These are phyloP conservation scores for Ammodytes marinus DNA, from an alignment of 2,113 vertebrate genomes.

Conservation along the genomic window DNA sequence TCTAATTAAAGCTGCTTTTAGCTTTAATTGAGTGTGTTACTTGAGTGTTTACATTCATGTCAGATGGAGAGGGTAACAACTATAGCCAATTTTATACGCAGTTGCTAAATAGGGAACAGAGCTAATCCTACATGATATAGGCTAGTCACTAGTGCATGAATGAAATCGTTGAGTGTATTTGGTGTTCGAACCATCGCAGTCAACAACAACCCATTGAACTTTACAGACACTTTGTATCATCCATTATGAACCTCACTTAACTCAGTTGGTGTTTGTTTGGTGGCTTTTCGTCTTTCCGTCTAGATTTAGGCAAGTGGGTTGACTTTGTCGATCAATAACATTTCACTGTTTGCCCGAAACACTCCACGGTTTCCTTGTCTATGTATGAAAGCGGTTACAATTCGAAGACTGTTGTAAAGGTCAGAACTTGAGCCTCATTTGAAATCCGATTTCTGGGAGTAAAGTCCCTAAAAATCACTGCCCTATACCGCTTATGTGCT, in stretches of 20 bases:
- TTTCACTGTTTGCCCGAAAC: not conserved
- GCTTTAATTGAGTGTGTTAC: slow-evolving; percentile 9
- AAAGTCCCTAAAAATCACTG: slow-evolving; percentile 37
- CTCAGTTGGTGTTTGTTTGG: not conserved
- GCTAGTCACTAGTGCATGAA: not conserved
- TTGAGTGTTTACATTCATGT: slow-evolving; percentile 21
- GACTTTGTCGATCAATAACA: not conserved
- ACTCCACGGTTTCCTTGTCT: not conserved
- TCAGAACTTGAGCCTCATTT: slow-evolving; percentile 37
- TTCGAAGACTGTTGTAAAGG: slow-evolving; percentile 8
- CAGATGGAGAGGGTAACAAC: not conserved
- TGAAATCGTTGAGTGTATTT: not conserved
- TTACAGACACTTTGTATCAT: not conserved
- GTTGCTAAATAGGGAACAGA: not conserved
- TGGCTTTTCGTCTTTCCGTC: not conserved
- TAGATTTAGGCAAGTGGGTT: not conserved
- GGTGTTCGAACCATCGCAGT: not conserved
- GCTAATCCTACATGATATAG: not conserved
- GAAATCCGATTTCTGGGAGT: slow-evolving; percentile 41
- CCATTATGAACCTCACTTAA: not conserved
- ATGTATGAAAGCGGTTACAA: not conserved
- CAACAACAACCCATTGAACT: slow-evolving; percentile 5
- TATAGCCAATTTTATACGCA: not conserved
- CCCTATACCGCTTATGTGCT: slow-evolving; percentile 13
- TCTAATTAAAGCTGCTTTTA: slow-evolving; percentile 19